Conservation (phyloP, 2,113 vertebrate genomes). For the Hypocryptadius cinnamomeus region DNA sequence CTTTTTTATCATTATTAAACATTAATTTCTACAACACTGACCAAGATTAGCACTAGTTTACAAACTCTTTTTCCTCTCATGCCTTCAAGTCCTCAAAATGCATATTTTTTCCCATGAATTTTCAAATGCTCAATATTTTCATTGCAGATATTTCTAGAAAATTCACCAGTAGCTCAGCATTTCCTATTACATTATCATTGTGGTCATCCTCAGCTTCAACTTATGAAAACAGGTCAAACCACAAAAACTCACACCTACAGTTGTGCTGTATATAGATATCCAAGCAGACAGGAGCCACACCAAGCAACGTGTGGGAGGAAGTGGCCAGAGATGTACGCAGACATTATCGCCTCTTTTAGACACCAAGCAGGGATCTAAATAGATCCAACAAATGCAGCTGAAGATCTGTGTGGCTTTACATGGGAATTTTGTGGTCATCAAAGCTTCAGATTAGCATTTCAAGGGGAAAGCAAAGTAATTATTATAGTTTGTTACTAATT, state of each 20-base stretch:
- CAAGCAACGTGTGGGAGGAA: background rate
- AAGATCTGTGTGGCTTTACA: background rate
- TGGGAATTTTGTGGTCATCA: background rate
- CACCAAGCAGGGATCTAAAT: conserved; percentile 3
- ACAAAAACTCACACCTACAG: conserved; percentile 33
- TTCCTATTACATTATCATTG: background rate
- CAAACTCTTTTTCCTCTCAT: background rate
- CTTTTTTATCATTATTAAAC: background rate
- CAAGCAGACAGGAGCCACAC: conserved; percentile 18
- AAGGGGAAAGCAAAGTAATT: background rate
- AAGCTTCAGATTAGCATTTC: background rate
- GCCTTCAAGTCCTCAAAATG: background rate
- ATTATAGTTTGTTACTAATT: background rate
- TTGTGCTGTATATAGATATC: conserved; percentile 25
- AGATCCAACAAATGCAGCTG: conserved; percentile 5
- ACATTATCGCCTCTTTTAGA: conserved; percentile 18
- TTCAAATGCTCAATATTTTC: background rate
- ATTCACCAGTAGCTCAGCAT: background rate
- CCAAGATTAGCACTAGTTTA: background rate
- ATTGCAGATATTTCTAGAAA: background rate
- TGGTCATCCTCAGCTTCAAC: background rate
- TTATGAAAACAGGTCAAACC: conserved; percentile 7
- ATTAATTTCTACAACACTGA: background rate
- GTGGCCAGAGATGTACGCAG: background rate
- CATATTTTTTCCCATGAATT: background rate